A percentile compares a stretch with the other conserved stretches of the same genome.
phyloP scores from a whole-genome alignment of 2,797 vertebrate genomes.

The Oceanodroma leucorhoa region DNA sequence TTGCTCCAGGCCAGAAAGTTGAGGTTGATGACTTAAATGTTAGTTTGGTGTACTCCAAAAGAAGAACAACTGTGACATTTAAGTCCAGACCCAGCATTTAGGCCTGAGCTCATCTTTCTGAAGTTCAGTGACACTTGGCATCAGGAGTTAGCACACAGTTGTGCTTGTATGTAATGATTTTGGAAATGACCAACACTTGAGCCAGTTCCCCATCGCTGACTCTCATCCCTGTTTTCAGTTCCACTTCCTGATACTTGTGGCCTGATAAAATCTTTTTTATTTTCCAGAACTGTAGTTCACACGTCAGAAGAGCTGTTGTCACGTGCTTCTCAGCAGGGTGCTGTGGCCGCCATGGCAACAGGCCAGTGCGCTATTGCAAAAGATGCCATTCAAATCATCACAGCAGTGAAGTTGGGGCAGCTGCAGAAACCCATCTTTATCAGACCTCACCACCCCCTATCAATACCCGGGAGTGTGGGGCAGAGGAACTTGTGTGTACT shows the following conservation, averaged over 20 bases:
- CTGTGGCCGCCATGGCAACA: slow-evolving; percentile 96
- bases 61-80: neutral
- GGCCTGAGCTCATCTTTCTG: neutral
- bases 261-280: neutral
- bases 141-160: neutral
- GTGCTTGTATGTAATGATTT: neutral
- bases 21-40: neutral
- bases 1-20: neutral
- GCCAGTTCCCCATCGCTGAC: neutral
- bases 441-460: slow-evolving; percentile 98
- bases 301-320: slow-evolving; percentile 95
- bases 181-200: neutral
- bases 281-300: slow-evolving; percentile 95
- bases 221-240: neutral
- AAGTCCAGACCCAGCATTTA: neutral
- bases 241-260: neutral
- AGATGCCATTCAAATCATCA: slow-evolving; percentile 98
- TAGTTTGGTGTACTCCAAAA: neutral
- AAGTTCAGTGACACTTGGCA: neutral
- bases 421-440: slow-evolving; percentile 93
- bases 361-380: slow-evolving; percentile 97
- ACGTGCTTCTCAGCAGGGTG: slow-evolving; percentile 98
- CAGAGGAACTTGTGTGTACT: slow-evolving; percentile 95
- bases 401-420: slow-evolving; percentile 90
- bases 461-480: slow-evolving; percentile 96